Evolutionary conservation across 2,113 vertebrate genomes (phyloP).

Genomic region (Halichoerus grypus): DNA sequence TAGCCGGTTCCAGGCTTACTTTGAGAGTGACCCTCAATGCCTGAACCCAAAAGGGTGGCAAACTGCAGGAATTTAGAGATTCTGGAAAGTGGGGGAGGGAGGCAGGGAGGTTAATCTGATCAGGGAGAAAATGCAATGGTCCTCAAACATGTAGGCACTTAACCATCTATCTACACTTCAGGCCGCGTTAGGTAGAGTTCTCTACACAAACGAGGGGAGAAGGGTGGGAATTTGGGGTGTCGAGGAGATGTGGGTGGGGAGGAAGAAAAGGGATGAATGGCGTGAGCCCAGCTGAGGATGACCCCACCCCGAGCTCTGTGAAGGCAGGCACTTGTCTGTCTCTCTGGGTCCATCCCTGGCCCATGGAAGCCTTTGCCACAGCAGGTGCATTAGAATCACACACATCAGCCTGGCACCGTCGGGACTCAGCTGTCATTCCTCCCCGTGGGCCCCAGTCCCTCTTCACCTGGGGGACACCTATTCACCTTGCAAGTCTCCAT

Average conservation of each 20-base stretch:
- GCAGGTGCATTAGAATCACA: not conserved
- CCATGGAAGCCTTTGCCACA: not conserved
- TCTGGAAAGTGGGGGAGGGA: not conserved
- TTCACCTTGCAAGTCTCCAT: not conserved
- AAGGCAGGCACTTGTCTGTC: not conserved
- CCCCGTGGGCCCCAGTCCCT: not conserved
- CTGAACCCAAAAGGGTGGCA: not conserved
- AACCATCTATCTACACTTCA: not conserved
- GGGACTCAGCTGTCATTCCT: not conserved
- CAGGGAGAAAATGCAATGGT: no score
- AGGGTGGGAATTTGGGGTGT: not conserved
- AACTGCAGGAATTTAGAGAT: not conserved
- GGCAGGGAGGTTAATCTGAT: not conserved
- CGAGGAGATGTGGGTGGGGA: not conserved
- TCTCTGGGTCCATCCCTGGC: not conserved
- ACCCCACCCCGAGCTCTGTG: not conserved
- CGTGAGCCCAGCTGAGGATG: accelerated
- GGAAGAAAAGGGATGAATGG: not conserved
- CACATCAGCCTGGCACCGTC: not conserved
- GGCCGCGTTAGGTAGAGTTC: not conserved
- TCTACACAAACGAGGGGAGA: not conserved
- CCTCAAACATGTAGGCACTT: not conserved
- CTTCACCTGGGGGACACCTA: not conserved
- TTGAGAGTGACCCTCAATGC: not conserved
- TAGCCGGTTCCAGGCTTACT: not conserved